Base-by-base conservation (phyloP, 1,140 invertebrate species). In the Neodiprion pinetum region DNA sequence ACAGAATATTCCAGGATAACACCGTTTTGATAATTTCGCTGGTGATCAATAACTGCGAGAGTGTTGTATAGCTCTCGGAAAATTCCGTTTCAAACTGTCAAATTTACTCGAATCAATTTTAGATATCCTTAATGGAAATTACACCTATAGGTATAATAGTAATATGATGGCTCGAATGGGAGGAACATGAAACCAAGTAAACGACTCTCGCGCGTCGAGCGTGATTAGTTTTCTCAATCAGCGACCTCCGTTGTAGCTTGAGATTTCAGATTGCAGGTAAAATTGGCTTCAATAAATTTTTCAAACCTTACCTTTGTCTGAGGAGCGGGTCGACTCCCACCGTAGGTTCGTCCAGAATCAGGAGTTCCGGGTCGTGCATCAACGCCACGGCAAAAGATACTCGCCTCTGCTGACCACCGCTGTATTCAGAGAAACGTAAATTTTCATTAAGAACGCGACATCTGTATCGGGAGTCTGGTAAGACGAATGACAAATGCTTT, bases 301-400 rank as follows among this genome's bases (percentile, higher is more conserved):
- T 61, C 8, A 61, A 17, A 7, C 53, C 80, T 81, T 75, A 93
- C 92, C 90, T 96, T 88, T 96, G 94, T 75, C 96, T 91, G 14
- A 97, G 90, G 28, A 97, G 87, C 0, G 96, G 96, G 90, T 98
- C 96, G 23, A 98, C 95, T 28, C 96, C 96, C 21, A 98, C 97
- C 0, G 97, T 98, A 0, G 97, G 97, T 85, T 99, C 97, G 84
- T 99, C 97, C 12, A 99, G 90, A 83, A 99, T 97, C 14, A 99
- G 88, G 17, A 98, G 90, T 85, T 97, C 95, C 0, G 97, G 97
- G 87, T 97, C 95, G 81, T 98, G 96, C 90, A 98, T 94, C 7
- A 98, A 88, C 3, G 97, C 97, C 23, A 96, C 94, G 0, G 96
- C 96, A 82, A 99, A 97, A 7, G 96, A 97, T 0, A 98, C 96